These are phyloP conservation scores for Gymnarchus niloticus DNA, from an alignment of 2,113 vertebrate species.

Conservation along the genomic window DNA sequence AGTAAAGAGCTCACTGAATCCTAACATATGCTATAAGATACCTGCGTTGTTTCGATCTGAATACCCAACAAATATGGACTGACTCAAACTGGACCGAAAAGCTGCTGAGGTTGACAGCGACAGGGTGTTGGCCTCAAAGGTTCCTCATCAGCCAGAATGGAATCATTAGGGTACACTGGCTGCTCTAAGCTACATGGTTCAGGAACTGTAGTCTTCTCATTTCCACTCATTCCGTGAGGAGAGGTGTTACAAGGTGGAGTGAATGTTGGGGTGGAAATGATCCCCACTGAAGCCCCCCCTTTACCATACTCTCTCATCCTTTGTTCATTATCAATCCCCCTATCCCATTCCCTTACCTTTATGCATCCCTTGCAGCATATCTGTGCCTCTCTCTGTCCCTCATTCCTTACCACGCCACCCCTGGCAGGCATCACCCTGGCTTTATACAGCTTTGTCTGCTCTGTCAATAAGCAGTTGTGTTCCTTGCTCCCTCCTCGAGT, in stretches of 20 bases:
- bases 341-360: slow-evolving; percentile 25
- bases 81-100: not conserved
- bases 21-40: too few species aligned
- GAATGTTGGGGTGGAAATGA: not conserved
- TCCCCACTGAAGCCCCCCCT: not conserved
- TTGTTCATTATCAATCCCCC: not conserved
- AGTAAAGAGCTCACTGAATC: too few species aligned
- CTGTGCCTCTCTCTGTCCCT: slow-evolving; percentile 20
- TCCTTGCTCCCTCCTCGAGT: slow-evolving; percentile 53
- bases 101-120: not conserved
- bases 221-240: not conserved
- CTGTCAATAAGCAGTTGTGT: slow-evolving; percentile 72
- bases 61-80: not conserved
- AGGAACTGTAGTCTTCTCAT: not conserved
- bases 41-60: too few species aligned
- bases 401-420: slow-evolving; percentile 24
- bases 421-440: slow-evolving; percentile 34
- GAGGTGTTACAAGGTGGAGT: not conserved
- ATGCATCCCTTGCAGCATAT: not conserved
- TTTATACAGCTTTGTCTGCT: slow-evolving; percentile 62
- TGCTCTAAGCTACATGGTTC: not conserved
- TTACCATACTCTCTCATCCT: not conserved
- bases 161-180: too few species aligned
- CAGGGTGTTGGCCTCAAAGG: not conserved
- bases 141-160: too few species aligned